Evolutionary conservation across 2,888 invertebrate genomes (phyloP).

Genomic region (Thera britannica): DNA sequence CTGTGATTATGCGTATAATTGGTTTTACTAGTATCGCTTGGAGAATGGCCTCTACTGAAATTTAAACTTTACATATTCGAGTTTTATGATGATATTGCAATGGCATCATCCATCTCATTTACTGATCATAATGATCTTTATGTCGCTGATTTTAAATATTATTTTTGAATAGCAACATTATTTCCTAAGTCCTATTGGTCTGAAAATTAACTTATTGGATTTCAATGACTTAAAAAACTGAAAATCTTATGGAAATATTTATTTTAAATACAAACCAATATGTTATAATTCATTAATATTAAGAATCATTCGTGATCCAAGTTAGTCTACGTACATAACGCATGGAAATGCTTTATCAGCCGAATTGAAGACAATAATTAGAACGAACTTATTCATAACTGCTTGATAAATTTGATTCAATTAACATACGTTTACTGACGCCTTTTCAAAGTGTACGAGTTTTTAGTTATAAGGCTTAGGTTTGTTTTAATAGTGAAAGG

Average conservation of each 20-base stretch:
- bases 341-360: conserved; percentile 10
- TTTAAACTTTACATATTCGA: background rate
- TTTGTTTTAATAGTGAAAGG: background rate
- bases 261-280: conserved; percentile 27
- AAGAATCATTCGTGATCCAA: conserved; percentile 15
- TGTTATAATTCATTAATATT: conserved; percentile 9
- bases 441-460: background rate
- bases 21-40: conserved; percentile 1
- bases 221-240: background rate
- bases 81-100: conserved; percentile 12
- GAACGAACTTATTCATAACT: background rate
- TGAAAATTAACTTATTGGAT: background rate
- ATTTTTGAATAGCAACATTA: no score
- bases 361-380: conserved; percentile 11
- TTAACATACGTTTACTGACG: background rate
- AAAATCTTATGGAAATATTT: conserved; percentile 32
- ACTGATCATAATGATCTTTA: no score
- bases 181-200: no score
- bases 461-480: background rate
- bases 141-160: no score
- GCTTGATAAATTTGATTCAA: background rate
- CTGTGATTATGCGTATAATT: conserved; percentile 7
- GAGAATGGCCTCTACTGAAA: background rate
- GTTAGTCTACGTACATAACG: conserved; percentile 14
- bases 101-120: background rate